A percentile compares a stretch with the other conserved stretches of the same genome.
Evolutionary conservation across 2,113 vertebrate genomes (phyloP).

Genomic region (Calypte anna): DNA sequence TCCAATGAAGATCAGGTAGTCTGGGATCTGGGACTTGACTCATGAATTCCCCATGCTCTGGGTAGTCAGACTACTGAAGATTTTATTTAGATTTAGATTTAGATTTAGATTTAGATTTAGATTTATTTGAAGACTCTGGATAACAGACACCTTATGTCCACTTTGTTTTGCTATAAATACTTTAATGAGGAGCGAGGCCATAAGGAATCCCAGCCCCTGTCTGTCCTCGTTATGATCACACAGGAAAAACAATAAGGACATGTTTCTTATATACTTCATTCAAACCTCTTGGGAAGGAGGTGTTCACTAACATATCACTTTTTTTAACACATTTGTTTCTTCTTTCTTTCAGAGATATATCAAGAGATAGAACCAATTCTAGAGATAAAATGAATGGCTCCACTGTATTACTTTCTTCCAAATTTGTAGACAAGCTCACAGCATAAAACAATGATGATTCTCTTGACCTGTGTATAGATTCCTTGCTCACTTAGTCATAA

Average conservation of each 20-base stretch:
- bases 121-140: not conserved
- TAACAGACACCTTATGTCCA: not conserved
- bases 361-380: not conserved
- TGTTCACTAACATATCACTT: not conserved
- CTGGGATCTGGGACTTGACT: not conserved
- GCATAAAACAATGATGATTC: not conserved
- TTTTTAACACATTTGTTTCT: not conserved
- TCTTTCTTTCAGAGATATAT: not conserved
- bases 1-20: not conserved
- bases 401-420: not conserved
- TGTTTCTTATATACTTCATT: not conserved
- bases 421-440: not conserved
- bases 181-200: not conserved
- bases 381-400: not conserved
- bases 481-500: not conserved
- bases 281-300: accelerated
- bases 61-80: not conserved
- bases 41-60: not conserved
- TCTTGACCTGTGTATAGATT: not conserved
- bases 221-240: not conserved
- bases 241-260: not conserved
- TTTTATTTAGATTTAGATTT: not conserved
- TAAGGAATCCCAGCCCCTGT: not conserved
- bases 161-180: not conserved
- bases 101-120: not conserved